Evolutionary conservation across 2,113 vertebrate genomes (phyloP).

Genomic region (Lathamus discolor): DNA sequence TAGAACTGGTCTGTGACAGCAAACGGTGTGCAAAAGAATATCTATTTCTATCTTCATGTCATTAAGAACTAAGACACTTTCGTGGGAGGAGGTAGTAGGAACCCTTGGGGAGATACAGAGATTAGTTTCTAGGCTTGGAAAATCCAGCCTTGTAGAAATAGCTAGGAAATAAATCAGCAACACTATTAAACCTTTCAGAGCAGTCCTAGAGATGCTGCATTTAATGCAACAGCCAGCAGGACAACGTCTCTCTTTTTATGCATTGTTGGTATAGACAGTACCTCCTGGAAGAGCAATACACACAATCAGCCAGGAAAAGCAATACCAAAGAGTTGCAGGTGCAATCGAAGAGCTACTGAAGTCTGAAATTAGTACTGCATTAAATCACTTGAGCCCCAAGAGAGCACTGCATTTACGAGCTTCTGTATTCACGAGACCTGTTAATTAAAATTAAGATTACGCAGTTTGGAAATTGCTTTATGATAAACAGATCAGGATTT

Average conservation of each 20-base stretch:
- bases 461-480: not conserved
- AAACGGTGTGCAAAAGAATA: not conserved
- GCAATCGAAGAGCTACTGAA: not conserved
- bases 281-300: not conserved
- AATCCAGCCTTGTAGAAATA: not conserved
- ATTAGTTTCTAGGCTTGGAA: not conserved
- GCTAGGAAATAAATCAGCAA: not conserved
- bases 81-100: not conserved
- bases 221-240: not conserved
- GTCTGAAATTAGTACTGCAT: not conserved
- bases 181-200: not conserved
- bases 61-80: not conserved
- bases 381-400: not conserved
- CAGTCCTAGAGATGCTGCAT: not conserved
- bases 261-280: not conserved
- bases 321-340: not conserved
- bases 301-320: not conserved
- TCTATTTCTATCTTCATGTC: not conserved
- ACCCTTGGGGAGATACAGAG: not conserved
- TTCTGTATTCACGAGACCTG: not conserved
- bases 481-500: not conserved
- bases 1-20: not conserved
- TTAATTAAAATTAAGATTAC: not conserved
- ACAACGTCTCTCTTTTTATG: fast-evolving
- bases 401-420: not conserved